Conservation (phyloP, 2,888 invertebrate species). For the Epicampocera succincta region DNA sequence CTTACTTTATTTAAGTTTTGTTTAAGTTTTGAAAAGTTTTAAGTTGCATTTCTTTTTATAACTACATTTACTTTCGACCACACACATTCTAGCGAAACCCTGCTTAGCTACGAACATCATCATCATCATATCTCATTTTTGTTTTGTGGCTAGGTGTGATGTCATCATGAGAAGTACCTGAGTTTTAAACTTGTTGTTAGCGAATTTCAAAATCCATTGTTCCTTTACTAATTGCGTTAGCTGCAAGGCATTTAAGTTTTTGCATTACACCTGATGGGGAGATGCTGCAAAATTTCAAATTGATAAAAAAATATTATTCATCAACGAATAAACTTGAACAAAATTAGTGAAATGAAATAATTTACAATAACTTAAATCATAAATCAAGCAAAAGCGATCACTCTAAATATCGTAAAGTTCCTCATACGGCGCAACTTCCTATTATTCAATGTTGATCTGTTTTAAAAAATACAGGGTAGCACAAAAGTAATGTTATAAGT, state of each 20-base stretch:
- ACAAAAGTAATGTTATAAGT: no score
- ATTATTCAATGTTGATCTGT: no score
- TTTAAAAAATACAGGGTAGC: no score
- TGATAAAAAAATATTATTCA: background rate
- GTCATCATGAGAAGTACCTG: conserved; percentile 54
- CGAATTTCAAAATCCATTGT: conserved; percentile 14
- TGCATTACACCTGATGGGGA: conserved; percentile 49
- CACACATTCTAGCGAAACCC: conserved; percentile 32
- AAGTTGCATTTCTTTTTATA: conserved; percentile 17
- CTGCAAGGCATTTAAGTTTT: conserved; percentile 26
- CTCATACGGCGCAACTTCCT: no score
- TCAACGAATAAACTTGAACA: background rate
- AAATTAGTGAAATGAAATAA: no score
- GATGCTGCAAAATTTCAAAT: conserved; percentile 22
- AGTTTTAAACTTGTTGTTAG: conserved; percentile 38
- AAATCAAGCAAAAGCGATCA: no score
- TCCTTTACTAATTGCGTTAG: conserved; percentile 28
- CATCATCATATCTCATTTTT: conserved; percentile 13
- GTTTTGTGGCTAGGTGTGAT: conserved; percentile 23
- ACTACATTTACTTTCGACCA: conserved; percentile 28
- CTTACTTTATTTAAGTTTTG: conserved; percentile 2
- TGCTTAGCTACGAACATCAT: conserved; percentile 39
- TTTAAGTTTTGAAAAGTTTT: conserved; percentile 25
- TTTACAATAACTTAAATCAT: no score
- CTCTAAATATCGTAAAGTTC: no score